phyloP scores from a whole-genome alignment of 2,797 vertebrate species.

The Chaetophractus vellerosus region DNA sequence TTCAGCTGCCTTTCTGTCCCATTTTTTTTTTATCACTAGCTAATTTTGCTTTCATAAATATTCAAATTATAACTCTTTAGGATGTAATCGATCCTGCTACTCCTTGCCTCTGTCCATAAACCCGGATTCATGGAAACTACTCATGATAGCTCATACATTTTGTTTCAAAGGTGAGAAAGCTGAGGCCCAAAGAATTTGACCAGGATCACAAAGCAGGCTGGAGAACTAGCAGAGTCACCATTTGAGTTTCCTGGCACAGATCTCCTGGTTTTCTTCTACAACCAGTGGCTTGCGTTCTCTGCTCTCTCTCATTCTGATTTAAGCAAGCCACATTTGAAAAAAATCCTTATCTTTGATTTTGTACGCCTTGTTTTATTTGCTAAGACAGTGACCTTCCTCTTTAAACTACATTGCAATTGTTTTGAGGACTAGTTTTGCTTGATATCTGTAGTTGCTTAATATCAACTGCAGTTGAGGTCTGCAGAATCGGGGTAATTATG shows the following conservation, averaged over 20 bases:
- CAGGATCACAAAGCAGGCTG: background rate
- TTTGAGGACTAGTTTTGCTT: slow-evolving; percentile 13
- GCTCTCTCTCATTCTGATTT: background rate
- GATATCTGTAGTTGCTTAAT: background rate
- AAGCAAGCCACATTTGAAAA: slow-evolving; percentile 41
- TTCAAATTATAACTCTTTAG: slow-evolving; percentile 57
- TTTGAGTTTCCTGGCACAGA: background rate
- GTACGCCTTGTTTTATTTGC: slow-evolving; percentile 51
- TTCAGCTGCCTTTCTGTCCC: background rate
- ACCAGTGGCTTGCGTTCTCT: background rate
- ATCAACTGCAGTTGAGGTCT: background rate
- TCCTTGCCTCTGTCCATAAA: background rate
- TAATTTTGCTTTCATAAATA: slow-evolving; percentile 71
- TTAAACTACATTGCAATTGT: slow-evolving; percentile 14
- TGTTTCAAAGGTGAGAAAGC: slow-evolving; percentile 12
- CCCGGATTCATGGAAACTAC: background rate
- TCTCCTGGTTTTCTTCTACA: background rate
- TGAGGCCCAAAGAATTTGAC: background rate
- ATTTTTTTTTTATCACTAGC: background rate
- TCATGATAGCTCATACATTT: background rate
- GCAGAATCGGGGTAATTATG: slow-evolving; percentile 59
- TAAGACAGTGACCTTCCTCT: background rate
- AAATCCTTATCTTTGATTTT: slow-evolving; percentile 59
- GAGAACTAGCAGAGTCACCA: background rate
- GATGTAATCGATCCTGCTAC: background rate